These are phyloP conservation scores for Endomychus coccineus DNA, from an alignment of 2,888 invertebrate genomes.

Conservation along the genomic window DNA sequence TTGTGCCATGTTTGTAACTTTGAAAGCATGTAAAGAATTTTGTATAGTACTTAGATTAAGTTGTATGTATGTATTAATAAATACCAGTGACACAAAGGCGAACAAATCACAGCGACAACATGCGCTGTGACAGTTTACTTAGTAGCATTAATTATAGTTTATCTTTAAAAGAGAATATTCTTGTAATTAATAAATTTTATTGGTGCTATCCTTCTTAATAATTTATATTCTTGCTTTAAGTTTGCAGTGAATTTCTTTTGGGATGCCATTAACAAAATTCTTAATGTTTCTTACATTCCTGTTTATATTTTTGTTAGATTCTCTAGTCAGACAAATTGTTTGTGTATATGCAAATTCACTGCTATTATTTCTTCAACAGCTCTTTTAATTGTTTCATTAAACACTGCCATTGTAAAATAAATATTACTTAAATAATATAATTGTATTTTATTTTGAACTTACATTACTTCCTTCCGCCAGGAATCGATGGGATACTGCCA, in stretches of 20 bases:
- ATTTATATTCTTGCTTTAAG: conserved; percentile 26
- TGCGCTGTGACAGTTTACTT: not conserved
- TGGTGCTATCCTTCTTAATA: conserved; percentile 34
- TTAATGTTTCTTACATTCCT: conserved; percentile 16
- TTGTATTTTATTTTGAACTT: too few relatives aligned
- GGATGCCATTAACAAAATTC: too few relatives aligned
- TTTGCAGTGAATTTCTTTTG: conserved; percentile 24
- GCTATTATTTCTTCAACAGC: conserved; percentile 16
- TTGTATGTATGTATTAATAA: conserved; percentile 18
- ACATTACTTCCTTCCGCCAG: too few relatives aligned
- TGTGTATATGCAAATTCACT: conserved; percentile 12
- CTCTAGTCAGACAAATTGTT: conserved; percentile 30
- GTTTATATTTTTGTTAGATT: conserved; percentile 15
- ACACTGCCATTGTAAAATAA: conserved; percentile 43
- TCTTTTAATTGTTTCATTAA: conserved; percentile 24
- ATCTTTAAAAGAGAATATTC: conserved; percentile 29
- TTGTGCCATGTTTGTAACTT: conserved; percentile 39
- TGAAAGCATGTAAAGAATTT: conserved; percentile 38
- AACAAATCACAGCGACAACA: not conserved
- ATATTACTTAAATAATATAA: too few relatives aligned
- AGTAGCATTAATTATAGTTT: conserved; percentile 21
- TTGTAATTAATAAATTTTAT: conserved; percentile 33
- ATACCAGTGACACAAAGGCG: not conserved
- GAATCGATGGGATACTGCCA: too few relatives aligned
- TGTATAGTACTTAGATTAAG: conserved; percentile 41